phyloP scores from a whole-genome alignment of 2,888 invertebrate species.

The Drosophila sordidula region DNA sequence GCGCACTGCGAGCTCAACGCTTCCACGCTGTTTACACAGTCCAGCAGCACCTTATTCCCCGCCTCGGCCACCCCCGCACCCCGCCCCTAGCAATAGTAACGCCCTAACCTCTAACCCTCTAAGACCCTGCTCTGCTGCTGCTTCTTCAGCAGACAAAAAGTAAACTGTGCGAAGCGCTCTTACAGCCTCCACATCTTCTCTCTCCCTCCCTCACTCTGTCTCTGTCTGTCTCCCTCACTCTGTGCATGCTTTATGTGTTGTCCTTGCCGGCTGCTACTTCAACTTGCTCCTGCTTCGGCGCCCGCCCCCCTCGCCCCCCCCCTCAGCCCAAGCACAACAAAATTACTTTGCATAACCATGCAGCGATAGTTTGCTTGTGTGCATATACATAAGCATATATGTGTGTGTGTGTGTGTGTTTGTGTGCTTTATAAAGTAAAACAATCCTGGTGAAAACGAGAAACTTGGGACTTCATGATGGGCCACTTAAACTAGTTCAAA shows the following conservation, averaged over 20 bases:
- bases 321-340: slow-evolving; percentile 68
- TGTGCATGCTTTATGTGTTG: slow-evolving; percentile 70
- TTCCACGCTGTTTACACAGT: slow-evolving; percentile 69
- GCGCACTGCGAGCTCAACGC: slow-evolving; percentile 45
- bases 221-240: not conserved
- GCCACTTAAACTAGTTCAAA: slow-evolving; percentile 81
- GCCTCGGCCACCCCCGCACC: not conserved
- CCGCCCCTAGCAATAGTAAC: slow-evolving; percentile 1
- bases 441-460: slow-evolving; percentile 81
- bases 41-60: slow-evolving; percentile 49
- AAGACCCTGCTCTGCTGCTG: slow-evolving; percentile 39
- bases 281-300: slow-evolving; percentile 44
- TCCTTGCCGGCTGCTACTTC: slow-evolving; percentile 70
- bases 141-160: slow-evolving; percentile 62
- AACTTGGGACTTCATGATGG: slow-evolving; percentile 81
- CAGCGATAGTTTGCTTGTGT: slow-evolving; percentile 66
- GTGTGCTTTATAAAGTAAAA: slow-evolving; percentile 78
- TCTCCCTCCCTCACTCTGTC: slow-evolving; percentile 1
- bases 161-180: slow-evolving; percentile 59
- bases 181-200: slow-evolving; percentile 23
- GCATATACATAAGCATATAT: slow-evolving; percentile 6
- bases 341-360: slow-evolving; percentile 80
- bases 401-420: slow-evolving; percentile 29
- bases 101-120: slow-evolving; percentile 39
- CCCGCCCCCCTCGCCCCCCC: slow-evolving; percentile 27